Evolutionary conservation across 1,140 invertebrate species (phyloP), one percentile per base, ranked within the genome.

Genomic region (Bombus picipes): DNA sequence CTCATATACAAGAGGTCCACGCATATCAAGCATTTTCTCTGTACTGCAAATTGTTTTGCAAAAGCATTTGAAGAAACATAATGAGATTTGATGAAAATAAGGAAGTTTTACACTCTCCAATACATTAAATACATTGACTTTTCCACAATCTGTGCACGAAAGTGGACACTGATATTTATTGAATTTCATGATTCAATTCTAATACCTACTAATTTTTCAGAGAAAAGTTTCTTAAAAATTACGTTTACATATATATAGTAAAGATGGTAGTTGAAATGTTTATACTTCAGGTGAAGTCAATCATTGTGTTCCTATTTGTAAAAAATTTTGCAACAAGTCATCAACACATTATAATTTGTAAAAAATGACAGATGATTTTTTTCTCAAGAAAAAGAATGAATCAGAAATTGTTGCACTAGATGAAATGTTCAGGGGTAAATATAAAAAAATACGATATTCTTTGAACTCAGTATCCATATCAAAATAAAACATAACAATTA

Each of bases 351-450:
- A 18, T 39, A 5, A 28, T 41, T 39, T 25, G 25, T 41, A 34
- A 47, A 59, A 47, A 34, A 66, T 18, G 1, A 41, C 39, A 12
- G 18, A 76, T 3, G 71, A 86, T 18, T 57, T 76, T n/a, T 22
- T 43, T n/a, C 13, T 53, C 4, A 70, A 37, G 15, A 76, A 62
- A 72, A 83, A n/a, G 15, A 39, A 75, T 74, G 72, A 82, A 74
- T 75, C 59, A 62, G 74, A 89, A 68, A n/a, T 87, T 73, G 43
- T 91, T 41, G 85, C 93, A 9, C 84, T 93, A n/a, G 66, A 89
- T 34, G 86, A 87, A 65, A 92, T 93, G 88, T 93, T 93, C n/a
- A 72, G 84, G 70, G 90, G 92, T 93, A 89, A 68, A 62, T 37
- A 32, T 37, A 68, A 66, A 76, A 22, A 59, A 37, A 32, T n/a